Evolutionary conservation across 2,888 invertebrate genomes (phyloP).

Genomic region (Calephelis perditalis): DNA sequence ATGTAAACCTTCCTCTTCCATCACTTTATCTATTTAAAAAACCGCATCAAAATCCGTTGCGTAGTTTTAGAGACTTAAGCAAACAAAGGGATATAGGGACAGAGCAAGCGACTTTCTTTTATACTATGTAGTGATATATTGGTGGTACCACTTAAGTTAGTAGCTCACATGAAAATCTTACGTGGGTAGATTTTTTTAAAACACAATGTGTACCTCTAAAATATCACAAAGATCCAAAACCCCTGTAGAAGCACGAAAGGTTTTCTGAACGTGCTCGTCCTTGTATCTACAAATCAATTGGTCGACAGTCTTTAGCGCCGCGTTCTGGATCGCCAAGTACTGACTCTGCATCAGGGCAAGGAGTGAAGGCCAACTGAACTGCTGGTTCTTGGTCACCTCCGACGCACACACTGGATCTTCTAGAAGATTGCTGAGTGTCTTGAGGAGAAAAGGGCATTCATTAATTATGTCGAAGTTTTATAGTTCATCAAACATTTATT

Average conservation of each 20-base stretch:
- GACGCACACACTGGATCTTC: constrained; percentile 66
- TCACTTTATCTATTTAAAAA: no score
- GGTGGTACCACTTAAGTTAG: no score
- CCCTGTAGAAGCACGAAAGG: constrained; percentile 68
- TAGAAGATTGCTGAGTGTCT: constrained; percentile 71
- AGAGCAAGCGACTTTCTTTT: no score
- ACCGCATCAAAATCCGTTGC: no score
- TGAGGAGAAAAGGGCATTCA: constrained; percentile 4
- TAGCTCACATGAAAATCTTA: no score
- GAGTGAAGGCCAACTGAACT: constrained; percentile 67
- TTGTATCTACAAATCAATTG: constrained; percentile 65
- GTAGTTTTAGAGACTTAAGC: no score
- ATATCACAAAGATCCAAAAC: constrained; percentile 68
- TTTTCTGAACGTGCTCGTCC: constrained; percentile 65
- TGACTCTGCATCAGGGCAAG: constrained; percentile 67
- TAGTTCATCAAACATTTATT: no score
- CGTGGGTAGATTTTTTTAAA: no score
- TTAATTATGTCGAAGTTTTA: no score
- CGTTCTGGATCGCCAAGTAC: constrained; percentile 69
- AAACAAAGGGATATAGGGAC: no score
- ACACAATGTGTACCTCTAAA: constrained; percentile 57
- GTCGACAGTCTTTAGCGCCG: constrained; percentile 64
- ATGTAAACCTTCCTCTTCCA: no score
- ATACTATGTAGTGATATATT: no score
- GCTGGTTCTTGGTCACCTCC: constrained; percentile 64